Evolutionary conservation across 2,113 vertebrate genomes (phyloP).

Genomic region (Blennius ocellaris): DNA sequence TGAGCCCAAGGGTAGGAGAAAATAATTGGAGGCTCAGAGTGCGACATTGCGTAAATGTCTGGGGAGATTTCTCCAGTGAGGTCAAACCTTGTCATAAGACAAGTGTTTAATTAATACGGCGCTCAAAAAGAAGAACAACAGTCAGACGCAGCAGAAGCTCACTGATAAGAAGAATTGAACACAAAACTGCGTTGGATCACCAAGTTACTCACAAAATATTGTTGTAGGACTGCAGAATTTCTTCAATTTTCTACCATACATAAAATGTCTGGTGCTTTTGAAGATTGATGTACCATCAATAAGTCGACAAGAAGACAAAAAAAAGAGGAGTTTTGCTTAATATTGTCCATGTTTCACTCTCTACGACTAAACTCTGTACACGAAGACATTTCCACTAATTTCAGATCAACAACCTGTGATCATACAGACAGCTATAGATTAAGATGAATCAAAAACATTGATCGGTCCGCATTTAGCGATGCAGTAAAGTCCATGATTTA

Average conservation of each 20-base stretch:
- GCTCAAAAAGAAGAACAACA: constrained; percentile 33
- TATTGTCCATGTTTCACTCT: background rate
- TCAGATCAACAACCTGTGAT: constrained; percentile 3
- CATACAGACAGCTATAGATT: background rate
- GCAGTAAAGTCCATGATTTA: constrained; percentile 8
- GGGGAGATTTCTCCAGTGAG: constrained; percentile 37
- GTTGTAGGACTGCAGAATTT: background rate
- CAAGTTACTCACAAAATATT: background rate
- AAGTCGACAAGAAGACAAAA: background rate
- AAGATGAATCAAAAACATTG: background rate
- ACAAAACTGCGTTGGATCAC: background rate
- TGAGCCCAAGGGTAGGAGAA: constrained; percentile 9
- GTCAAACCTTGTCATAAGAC: constrained; percentile 42
- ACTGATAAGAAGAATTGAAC: constrained; percentile 22
- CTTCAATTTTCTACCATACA: background rate
- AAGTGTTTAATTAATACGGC: constrained; percentile 50
- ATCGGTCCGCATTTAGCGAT: background rate
- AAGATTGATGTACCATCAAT: no score
- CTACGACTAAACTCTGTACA: background rate
- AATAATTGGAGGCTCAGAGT: constrained; percentile 42
- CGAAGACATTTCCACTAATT: constrained; percentile 5
- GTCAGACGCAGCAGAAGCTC: constrained; percentile 7
- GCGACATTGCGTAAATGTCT: constrained; percentile 26
- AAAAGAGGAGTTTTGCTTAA: background rate
- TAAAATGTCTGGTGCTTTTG: background rate